Percentiles rank a stretch among this genome's conserved stretches.
These are phyloP conservation scores for Neodon shergylaensis DNA, from an alignment of 2,113 vertebrate genomes.

Conservation along the genomic window DNA sequence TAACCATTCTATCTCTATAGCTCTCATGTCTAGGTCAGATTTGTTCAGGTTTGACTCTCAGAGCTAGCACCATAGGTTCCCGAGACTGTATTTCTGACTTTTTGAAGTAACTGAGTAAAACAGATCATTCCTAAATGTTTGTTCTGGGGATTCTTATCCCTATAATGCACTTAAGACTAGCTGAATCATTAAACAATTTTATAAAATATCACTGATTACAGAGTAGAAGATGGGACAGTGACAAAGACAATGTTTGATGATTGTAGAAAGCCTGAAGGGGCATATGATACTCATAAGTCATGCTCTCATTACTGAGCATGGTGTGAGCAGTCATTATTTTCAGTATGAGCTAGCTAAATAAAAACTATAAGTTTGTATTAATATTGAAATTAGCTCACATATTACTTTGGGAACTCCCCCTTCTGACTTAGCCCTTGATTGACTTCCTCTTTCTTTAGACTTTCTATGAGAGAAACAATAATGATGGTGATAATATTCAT, in stretches of 20 bases:
- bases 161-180: neutral
- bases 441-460: conserved; percentile 46
- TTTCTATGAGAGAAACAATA: neutral
- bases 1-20: neutral
- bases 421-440: conserved; percentile 28
- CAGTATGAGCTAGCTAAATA: neutral
- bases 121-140: conserved; percentile 14
- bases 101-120: neutral
- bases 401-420: conserved; percentile 3
- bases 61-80: neutral
- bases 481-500: neutral
- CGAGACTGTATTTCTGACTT: conserved; percentile 41
- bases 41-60: conserved; percentile 5
- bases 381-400: conserved; percentile 8
- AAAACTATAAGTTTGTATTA: conserved; percentile 55
- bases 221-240: neutral
- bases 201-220: conserved; percentile 12
- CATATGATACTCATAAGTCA: conserved; percentile 37
- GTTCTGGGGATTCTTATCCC: neutral
- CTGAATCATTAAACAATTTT: conserved; percentile 21
- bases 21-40: neutral
- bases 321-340: neutral
- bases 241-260: neutral
- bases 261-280: neutral
- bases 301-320: neutral